These are phyloP conservation scores for Crepidodera aurea DNA, from an alignment of 2,888 invertebrate species.

Conservation along the genomic window DNA sequence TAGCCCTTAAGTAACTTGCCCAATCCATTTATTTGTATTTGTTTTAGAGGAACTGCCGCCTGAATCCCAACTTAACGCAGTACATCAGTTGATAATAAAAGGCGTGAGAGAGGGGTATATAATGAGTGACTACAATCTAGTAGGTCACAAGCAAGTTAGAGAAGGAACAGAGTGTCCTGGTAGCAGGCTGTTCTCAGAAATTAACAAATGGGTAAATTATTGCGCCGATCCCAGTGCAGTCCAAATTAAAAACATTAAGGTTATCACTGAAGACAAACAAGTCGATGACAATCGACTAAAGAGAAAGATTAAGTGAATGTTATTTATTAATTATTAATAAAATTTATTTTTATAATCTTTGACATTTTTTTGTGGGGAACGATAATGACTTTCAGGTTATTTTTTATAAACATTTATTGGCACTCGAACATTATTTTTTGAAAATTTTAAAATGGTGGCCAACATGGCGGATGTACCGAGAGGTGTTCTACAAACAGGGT, in stretches of 20 bases:
- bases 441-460: too few relatives aligned
- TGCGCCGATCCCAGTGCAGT: background rate
- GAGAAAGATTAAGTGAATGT: background rate
- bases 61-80: slow-evolving; percentile 66
- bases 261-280: background rate
- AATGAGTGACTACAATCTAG: slow-evolving; percentile 66
- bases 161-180: slow-evolving; percentile 75
- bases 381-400: too few relatives aligned
- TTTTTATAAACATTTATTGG: too few relatives aligned
- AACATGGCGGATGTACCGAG: too few relatives aligned
- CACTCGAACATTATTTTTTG: too few relatives aligned
- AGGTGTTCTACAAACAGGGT: too few relatives aligned
- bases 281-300: background rate
- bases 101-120: slow-evolving; percentile 71
- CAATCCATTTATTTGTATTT: too few relatives aligned
- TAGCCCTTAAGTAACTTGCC: too few relatives aligned
- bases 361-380: too few relatives aligned
- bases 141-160: slow-evolving; percentile 71
- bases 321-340: background rate
- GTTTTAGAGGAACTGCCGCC: slow-evolving; percentile 70
- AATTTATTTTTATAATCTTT: too few relatives aligned
- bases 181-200: slow-evolving; percentile 66
- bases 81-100: slow-evolving; percentile 67
- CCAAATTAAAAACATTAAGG: background rate
- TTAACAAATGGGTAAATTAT: slow-evolving; percentile 70